Conservation (phyloP, 2,113 vertebrate genomes). For the Sebastes fasciatus region DNA sequence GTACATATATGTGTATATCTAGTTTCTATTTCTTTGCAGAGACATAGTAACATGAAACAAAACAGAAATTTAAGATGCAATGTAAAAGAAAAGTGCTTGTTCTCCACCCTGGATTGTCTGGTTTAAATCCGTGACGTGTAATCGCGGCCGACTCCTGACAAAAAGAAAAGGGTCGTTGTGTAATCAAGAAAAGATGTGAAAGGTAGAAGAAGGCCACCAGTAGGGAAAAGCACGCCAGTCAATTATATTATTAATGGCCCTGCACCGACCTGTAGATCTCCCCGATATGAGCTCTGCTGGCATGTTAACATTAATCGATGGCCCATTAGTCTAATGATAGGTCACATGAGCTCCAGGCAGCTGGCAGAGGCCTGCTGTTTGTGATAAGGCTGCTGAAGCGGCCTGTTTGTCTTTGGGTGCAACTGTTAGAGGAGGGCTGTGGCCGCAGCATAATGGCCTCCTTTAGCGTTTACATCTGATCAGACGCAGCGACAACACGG, state of each 20-base stretch:
- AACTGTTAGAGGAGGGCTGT: slow-evolving; percentile 48
- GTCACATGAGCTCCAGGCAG: slow-evolving; percentile 57
- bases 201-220: slow-evolving; percentile 1
- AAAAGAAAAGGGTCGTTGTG: background rate
- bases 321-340: slow-evolving; percentile 74
- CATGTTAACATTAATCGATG: slow-evolving; percentile 74
- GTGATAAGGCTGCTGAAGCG: slow-evolving; percentile 47
- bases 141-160: background rate
- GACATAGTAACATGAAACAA: slow-evolving; percentile 9
- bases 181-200: slow-evolving; percentile 10
- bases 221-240: slow-evolving; percentile 5
- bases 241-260: slow-evolving; percentile 49
- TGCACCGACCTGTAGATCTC: slow-evolving; percentile 54
- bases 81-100: background rate
- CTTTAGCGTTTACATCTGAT: slow-evolving; percentile 32
- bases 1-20: background rate
- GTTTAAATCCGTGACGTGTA: background rate
- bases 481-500: slow-evolving; percentile 4
- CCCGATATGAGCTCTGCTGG: slow-evolving; percentile 61
- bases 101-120: background rate
- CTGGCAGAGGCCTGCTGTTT: slow-evolving; percentile 53
- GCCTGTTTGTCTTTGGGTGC: slow-evolving; percentile 49
- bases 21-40: slow-evolving; percentile 20
- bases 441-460: slow-evolving; percentile 40
- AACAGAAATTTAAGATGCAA: slow-evolving; percentile 22